Base-by-base conservation (phyloP, 2,888 invertebrate genomes). In the Acanthosoma haemorrhoidale region DNA sequence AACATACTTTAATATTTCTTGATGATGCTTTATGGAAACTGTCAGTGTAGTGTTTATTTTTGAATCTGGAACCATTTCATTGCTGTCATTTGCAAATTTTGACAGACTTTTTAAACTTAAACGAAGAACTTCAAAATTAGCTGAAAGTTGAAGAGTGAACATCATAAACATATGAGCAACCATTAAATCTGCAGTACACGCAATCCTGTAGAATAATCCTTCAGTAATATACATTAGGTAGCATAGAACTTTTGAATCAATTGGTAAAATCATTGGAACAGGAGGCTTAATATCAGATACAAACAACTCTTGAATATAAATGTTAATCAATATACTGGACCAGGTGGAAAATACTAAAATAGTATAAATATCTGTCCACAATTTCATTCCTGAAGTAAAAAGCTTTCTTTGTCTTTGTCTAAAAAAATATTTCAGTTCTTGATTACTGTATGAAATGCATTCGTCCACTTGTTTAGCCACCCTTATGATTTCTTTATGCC, bases 161-260 rank as follows among this genome's bases (percentile, higher is more conserved):
- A 61, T 61, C 61, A 61, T 61, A 4, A 61, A 61, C 2, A 61
- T 32, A 5, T 61, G 61, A 36, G 61, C 61, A 31, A 61, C n/a
- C 15, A 61, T 31, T 38, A 61, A 34, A 38, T 61, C 61, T 18
- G 34, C 61, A 25, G 36, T 34, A 16, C 61, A 32, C 11, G 61
- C 61, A 36, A 61, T 21, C 1, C 34, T 34, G 9, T 36, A 18
- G 21, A 61, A 61, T 21, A 8, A 1, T 13, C 36, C 36, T 61
- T 61, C 61, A 38, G 21, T 38, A 21, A 61, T 16, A 21, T 61
- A 36, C 21, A 61, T 16, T 36, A 21, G 36, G 36, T 36, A 36
- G 18, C 5, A 38, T 0, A 61, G 21, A 18, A 38, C 16, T 21
- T 61, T 36, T 16, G 61, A 61, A 13, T 61, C 21, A 16, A 61